Evolutionary conservation across 2,113 vertebrate genomes (phyloP).

Genomic region (Corythornis vintsioides): DNA sequence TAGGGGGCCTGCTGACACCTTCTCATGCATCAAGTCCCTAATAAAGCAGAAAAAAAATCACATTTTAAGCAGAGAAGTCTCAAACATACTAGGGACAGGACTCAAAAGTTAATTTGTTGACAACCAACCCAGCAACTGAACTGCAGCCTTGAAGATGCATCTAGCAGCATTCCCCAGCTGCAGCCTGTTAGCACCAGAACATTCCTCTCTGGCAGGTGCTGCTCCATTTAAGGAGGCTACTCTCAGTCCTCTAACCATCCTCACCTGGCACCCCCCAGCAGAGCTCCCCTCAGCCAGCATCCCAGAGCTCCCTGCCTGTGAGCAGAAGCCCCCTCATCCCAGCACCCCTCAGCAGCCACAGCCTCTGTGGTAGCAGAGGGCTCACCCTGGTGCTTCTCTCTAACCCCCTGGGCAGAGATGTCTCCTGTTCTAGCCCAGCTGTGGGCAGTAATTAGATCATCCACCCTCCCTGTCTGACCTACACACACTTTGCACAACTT

Average conservation of each 20-base stretch:
- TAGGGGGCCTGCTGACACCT: no score
- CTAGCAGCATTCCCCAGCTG: neutral
- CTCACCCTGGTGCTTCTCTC: neutral
- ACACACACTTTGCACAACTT: neutral
- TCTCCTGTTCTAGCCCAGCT: neutral
- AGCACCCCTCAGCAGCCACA: rapidly evolving
- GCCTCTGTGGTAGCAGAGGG: no score
- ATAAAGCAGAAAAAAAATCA: neutral
- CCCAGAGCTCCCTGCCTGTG: no score
- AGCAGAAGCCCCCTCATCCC: no score
- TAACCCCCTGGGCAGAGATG: rapidly evolving
- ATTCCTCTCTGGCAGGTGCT: neutral
- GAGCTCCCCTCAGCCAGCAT: no score
- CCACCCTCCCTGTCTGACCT: neutral
- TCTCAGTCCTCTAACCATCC: rapidly evolving
- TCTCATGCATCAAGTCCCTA: neutral
- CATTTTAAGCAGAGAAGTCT: neutral
- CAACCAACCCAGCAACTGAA: neutral
- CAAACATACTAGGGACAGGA: neutral
- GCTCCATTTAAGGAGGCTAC: neutral
- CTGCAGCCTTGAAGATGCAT: neutral
- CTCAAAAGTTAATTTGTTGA: neutral
- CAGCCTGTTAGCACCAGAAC: neutral
- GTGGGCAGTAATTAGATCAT: neutral
- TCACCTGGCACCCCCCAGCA: neutral